A percentile compares a stretch with the other conserved stretches of the same genome.
phyloP scores from a whole-genome alignment of 2,113 vertebrate species.

The Bagarius yarrelli region DNA sequence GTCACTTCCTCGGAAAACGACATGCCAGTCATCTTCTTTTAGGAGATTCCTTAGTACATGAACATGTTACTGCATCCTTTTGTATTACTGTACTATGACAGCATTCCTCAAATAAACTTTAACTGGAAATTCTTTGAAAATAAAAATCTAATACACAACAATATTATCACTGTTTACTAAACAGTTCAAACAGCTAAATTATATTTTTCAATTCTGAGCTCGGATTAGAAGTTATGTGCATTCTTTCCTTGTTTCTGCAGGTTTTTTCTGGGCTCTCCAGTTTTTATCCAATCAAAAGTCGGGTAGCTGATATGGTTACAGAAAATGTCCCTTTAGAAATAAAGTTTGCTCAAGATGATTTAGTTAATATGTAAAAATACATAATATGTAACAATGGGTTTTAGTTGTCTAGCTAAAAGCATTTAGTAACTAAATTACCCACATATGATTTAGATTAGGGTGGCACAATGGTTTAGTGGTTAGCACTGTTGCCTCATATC shows the following conservation, averaged over 20 bases:
- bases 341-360: no score
- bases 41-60: neutral
- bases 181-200: neutral
- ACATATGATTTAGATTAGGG: no score
- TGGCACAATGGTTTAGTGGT: no score
- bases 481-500: no score
- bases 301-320: neutral
- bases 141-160: neutral
- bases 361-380: no score
- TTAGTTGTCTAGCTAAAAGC: no score
- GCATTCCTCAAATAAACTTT: no score
- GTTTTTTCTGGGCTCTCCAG: neutral
- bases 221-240: no score
- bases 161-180: neutral
- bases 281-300: neutral
- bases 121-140: neutral
- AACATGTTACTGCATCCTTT: neutral
- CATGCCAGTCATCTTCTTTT: neutral
- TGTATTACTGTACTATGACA: neutral
- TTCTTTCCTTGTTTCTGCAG: neutral
- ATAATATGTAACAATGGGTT: no score
- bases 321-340: neutral
- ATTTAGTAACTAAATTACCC: no score
- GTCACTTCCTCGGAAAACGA: slow-evolving; percentile 68
- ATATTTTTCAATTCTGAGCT: neutral